phyloP scores from a whole-genome alignment of 2,888 invertebrate genomes.

The Drosophila longiperda region DNA sequence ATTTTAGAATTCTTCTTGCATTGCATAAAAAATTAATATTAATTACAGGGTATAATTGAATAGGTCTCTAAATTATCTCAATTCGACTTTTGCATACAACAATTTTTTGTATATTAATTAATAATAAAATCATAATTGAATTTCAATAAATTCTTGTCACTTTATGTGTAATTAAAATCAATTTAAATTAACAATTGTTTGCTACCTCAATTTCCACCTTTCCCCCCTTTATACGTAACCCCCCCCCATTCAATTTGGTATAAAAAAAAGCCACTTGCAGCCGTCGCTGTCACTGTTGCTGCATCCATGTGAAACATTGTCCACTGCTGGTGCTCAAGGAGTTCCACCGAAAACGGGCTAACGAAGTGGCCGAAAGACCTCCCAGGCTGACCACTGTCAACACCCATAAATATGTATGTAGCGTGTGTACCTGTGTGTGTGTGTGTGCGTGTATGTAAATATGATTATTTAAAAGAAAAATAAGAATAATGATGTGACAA shows the following conservation, averaged over 20 bases:
- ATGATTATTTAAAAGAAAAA: conserved; percentile 78
- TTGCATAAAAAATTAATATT: too few relatives aligned
- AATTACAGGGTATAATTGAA: too few relatives aligned
- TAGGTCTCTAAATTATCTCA: too few relatives aligned
- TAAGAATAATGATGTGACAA: conserved; percentile 82
- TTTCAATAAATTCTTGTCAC: background rate
- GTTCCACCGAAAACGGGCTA: conserved; percentile 68
- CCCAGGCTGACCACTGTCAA: conserved; percentile 54
- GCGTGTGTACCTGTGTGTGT: background rate
- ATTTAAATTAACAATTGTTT: background rate
- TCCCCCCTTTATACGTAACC: background rate
- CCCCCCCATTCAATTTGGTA: background rate
- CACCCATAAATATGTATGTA: conserved; percentile 14
- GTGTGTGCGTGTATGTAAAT: conserved; percentile 49
- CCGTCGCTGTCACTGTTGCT: conserved; percentile 30
- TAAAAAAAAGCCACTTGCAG: conserved; percentile 21
- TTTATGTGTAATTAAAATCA: background rate
- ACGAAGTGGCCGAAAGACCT: conserved; percentile 73
- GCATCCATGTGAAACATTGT: conserved; percentile 65
- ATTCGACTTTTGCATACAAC: background rate
- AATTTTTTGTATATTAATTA: background rate
- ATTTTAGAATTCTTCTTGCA: too few relatives aligned
- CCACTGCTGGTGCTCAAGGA: conserved; percentile 60
- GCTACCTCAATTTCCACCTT: background rate
- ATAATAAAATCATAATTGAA: background rate